Base-by-base conservation (phyloP, 2,888 invertebrate genomes). In the Stegophylla sp. region DNA sequence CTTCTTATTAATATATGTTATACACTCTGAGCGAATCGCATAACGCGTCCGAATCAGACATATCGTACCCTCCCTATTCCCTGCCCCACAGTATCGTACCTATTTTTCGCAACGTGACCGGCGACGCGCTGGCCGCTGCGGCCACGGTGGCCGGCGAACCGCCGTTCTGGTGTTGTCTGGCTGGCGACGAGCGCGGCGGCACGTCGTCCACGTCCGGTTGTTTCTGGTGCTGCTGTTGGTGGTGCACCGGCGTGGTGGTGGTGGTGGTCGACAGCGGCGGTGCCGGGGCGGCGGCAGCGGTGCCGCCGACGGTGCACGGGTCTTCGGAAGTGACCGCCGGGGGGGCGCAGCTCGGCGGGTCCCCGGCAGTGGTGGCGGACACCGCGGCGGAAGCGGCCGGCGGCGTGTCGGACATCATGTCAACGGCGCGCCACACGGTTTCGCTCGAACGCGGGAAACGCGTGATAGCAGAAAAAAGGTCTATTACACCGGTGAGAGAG, bases 371-470 rank as follows among this genome's bases (percentile, higher is more conserved):
- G 61, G 64, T 10, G 12, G 34, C 66, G 41, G 45, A 20, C 10
- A 15, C 17, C 4, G 12, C 15, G 13, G 17, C 26, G 12, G 23
- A 3, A n/a, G 69, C 69, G 7, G 23, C 59, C 43, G 59, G 45
- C 48, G 67, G 67, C 26, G 51, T 53, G 23, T 79, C 69, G 61
- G 79, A 71, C 79, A 79, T 79, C 79, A 79, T 79, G 67, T 61
- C 67, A 45, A 20, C 59, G 59, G 17, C 53, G 10, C 64, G n/a
- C 75, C 56, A 53, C 45, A 26, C 76, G 26, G 15, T 15, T n/a
- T n/a, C 75, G 34, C 45, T 28, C 61, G 23, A 41, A 28, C 13
- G 63, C n/a, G 51, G 9, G 9, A 51, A 5, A n/a, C 15, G 63
- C 5, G 63, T 41, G 53, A 5, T 20, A 20, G 20, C 10, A 10